A percentile compares a stretch with the other conserved stretches of the same genome.
These are phyloP conservation scores for Cochlearius cochlearius DNA, from an alignment of 2,113 vertebrate genomes.

Conservation along the genomic window DNA sequence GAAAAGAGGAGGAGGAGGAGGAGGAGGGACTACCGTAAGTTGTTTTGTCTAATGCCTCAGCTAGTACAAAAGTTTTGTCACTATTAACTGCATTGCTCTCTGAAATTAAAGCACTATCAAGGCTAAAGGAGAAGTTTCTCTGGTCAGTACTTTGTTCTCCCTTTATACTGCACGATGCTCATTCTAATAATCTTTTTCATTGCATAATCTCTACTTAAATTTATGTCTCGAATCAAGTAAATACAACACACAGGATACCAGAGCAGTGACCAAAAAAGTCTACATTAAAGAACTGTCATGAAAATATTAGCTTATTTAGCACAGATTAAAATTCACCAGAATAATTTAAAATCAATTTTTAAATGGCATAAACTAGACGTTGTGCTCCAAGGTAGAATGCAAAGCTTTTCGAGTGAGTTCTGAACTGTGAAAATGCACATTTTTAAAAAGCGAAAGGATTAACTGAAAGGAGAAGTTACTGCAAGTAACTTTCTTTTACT, in stretches of 20 bases:
- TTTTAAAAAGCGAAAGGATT: conserved; percentile 2
- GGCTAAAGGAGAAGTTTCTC: not conserved
- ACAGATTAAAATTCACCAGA: not conserved
- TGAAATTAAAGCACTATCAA: not conserved
- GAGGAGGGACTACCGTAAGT: not conserved
- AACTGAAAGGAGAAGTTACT: not conserved
- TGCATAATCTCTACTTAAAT: not conserved
- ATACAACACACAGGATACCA: not conserved
- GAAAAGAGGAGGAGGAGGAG: not conserved
- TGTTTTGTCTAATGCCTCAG: not conserved
- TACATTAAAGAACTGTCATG: not conserved
- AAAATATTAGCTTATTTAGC: not conserved
- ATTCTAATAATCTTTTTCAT: not conserved
- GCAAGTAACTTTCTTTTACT: conserved; percentile 13
- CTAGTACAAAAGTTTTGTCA: not conserved
- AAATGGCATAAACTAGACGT: not conserved
- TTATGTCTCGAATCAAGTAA: not conserved
- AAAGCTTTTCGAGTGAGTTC: not conserved
- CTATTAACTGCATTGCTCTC: not conserved
- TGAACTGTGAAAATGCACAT: not conserved
- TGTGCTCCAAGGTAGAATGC: not conserved
- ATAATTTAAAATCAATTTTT: not conserved
- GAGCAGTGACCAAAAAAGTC: not conserved
- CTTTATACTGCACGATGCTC: not conserved
- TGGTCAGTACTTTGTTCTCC: not conserved